Conservation (phyloP, 2,888 invertebrate genomes). For the Cremastinae sp. region DNA sequence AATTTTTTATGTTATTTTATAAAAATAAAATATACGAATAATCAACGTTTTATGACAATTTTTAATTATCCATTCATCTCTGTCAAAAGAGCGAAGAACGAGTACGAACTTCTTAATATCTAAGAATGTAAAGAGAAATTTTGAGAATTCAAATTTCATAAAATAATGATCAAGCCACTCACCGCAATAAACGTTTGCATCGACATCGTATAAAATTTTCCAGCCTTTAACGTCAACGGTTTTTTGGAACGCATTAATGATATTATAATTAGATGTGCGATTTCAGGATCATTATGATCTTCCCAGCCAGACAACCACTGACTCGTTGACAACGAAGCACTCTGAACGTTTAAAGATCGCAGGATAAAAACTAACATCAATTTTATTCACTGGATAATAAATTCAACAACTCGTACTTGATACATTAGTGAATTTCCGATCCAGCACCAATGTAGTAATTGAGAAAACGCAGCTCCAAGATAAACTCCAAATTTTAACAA, state of each 20-base stretch:
- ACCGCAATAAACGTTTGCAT: slow-evolving; percentile 70
- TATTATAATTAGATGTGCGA: slow-evolving; percentile 61
- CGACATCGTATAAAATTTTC: slow-evolving; percentile 68
- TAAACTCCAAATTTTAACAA: slow-evolving; percentile 69
- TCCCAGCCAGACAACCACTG: slow-evolving; percentile 72
- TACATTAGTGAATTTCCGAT: slow-evolving; percentile 69
- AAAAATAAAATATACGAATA: slow-evolving; percentile 21
- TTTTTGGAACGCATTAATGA: slow-evolving; percentile 66
- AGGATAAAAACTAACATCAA: neutral
- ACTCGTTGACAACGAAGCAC: slow-evolving; percentile 53
- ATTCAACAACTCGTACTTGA: too few relatives aligned
- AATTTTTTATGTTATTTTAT: slow-evolving; percentile 24
- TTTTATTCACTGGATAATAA: too few relatives aligned
- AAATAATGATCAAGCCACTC: slow-evolving; percentile 11
- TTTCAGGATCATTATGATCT: slow-evolving; percentile 45
- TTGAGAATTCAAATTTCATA: neutral
- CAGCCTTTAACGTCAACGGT: slow-evolving; percentile 66
- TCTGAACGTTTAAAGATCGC: slow-evolving; percentile 35
- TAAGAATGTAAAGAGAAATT: slow-evolving; percentile 37
- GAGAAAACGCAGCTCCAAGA: slow-evolving; percentile 68
- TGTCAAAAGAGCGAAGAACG: slow-evolving; percentile 67
- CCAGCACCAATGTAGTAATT: slow-evolving; percentile 71
- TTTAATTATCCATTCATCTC: slow-evolving; percentile 45
- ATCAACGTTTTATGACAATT: neutral
- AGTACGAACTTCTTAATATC: slow-evolving; percentile 70